Evolutionary conservation across 1,140 invertebrate genomes (phyloP), one percentile per base, ranked within the genome.

Genomic region (Aphaenogaster ashmeadi): DNA sequence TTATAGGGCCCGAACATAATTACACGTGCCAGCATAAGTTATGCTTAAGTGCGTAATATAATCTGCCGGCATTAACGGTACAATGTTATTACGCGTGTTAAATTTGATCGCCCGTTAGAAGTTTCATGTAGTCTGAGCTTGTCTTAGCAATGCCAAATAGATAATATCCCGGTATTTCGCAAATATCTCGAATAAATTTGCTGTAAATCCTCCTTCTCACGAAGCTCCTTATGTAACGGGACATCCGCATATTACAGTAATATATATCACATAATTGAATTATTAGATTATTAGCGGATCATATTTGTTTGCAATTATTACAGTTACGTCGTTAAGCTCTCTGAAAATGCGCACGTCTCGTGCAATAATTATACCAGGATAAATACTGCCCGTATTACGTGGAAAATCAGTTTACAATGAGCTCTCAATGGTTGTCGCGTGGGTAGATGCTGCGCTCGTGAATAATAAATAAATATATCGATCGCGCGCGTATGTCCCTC

Each of bases 61-160:
- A 91, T 91, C 77, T 74, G 75, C 44, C 41, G 47, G 72, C 87
- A 86, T 91, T 90, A 91, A 91, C 77, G 87, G 87, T 79, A 87
- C 89, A 85, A 86, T 90, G 87, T 90, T 90, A 90, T 90, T 88
- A 88, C 89, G 86, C 87, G 89, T 90, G 89, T 91, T 90, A 91
- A 88, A 91, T 91, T 91, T 91, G 89, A 91, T 91, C 85, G 85
- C 84, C 66, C 21, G 81, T 84, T 89, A 89, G 90, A 91, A 91
- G 89, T 89, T 91, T 89, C 77, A 75, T 50, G 87, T 64, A 58
- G 44, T 84, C 71, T 56, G 67, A 41, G 64, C 58, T 52, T 71
- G 71, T 86, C 89, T 88, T 88, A 84, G 69, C 62, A 87, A 89
- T 84, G 75, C 67, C 38, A 47, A 87, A 72, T 72, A 67, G 41